Base-by-base conservation (phyloP, 1,140 invertebrate genomes). In the Copidosoma floridanum region DNA sequence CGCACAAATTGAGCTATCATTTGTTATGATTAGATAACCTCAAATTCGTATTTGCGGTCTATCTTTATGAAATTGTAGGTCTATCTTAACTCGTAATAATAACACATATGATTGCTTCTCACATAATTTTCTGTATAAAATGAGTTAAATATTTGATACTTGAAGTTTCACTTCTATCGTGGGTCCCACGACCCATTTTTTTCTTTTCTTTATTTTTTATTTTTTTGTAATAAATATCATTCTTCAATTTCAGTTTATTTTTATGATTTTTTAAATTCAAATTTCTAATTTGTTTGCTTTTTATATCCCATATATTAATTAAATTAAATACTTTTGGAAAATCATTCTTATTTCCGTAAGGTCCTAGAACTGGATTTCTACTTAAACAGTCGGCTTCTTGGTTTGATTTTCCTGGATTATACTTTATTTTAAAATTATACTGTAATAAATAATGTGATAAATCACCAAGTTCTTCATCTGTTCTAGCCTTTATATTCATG, bases 381-480 rank as follows among this genome's bases (percentile, higher is more conserved):
- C n/a, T n/a, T n/a, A n/a, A n/a, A n/a, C n/a, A n/a, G n/a, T n/a
- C n/a, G n/a, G n/a, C n/a, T n/a, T n/a, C n/a, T n/a, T n/a, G n/a
- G n/a, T n/a, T n/a, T n/a, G n/a, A n/a, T n/a, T n/a, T n/a, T n/a
- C n/a, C n/a, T 20, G 46, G 44, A 21, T n/a, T 27, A 40, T 50
- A 50, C 27, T n/a, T 40, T 38, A 50, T 50, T 38, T 48, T 37
- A 14, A 57, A 38, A 26, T 57, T n/a, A 20, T 48, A 57, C 27
- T 57, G 55, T 23, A 43, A 57, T n/a, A 57, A 16, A 37, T 57
- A 57, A 18, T 57, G 35, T 10, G 29, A 35, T 24, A 57, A n/a
- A 24, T 47, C 41, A 12, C 26, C 43, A 23, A 57, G 12, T 35
- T 46, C 54, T 37, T 46, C 16, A 57, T n/a, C n/a, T n/a, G n/a